Base-by-base conservation (phyloP, 2,888 invertebrate species). In the Nezara viridula region DNA sequence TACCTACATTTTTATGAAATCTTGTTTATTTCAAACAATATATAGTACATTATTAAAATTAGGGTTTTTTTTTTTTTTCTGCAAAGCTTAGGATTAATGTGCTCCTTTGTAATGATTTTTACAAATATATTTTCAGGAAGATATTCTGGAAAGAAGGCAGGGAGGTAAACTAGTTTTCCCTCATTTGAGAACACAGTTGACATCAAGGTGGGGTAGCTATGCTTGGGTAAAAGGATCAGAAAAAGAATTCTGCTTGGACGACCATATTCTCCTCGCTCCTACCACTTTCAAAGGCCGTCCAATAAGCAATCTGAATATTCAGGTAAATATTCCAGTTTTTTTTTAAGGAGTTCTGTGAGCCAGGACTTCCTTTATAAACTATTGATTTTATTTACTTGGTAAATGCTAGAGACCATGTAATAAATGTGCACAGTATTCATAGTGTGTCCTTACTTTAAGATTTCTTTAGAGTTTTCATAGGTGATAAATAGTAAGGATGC, bases 171-270 rank as follows among this genome's bases (percentile, higher is more conserved):
- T 90, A 24, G 73, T 94, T 50, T 92, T 95, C 16, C 96, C 96
- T 0, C 94, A 96, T 90, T 92, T 97, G 52, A 94, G 95, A 5
- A 95, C 95, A 88, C 93, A 94, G 66, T 92, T 97, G 86, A 95
- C 95, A 0, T 95, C 95, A 0, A 95, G 95, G 91, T 97, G 96
- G 95, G 96, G 96, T 0, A 95, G 95, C 91, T 97, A 97, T 92
- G 96, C 96, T 0, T 97, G 97, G 97, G 94, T 94, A 91, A 93
- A 93, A 12, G 93, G 93, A 60, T 93, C 93, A 0, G 90, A 90
- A 5, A 89, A 90, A 44, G 93, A 94, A 60, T 96, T 96, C 92
- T 93, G 94, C 87, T 92, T 96, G 77, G 95, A 96, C 90, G 96
- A 96, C 92, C 96, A 97, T 91, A 91, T 92, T 32, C 93, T 96